Evolutionary conservation across 2,113 vertebrate genomes (phyloP), one percentile per base, ranked within the genome.

Genomic region (Pavo muticus): DNA sequence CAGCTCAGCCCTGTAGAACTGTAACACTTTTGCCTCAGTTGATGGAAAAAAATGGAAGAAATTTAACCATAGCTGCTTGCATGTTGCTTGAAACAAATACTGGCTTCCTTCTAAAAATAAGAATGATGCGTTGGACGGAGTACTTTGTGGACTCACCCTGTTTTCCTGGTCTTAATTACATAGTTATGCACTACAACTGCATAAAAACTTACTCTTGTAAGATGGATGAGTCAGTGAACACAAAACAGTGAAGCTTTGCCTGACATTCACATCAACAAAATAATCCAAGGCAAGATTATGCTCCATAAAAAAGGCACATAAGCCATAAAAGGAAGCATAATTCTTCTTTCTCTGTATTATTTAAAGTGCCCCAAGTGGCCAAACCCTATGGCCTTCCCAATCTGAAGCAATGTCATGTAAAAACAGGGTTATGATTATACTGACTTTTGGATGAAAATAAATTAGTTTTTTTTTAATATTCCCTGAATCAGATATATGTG

Each of bases 211-310:
- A 47, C 16, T 80, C 65, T 25, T 60, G 19, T 54, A 68, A 70
- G 8, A 50, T 1, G 0, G 0, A 60, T 15, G 29, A 45, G 5
- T 35, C 15, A n/a, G 27, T 6, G 6, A 73, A 73, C 2, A 5
- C 35, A 30, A 29, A 61, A 78, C 64, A 14, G 11, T 79, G 10
- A 24, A 65, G 6, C 40, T 45, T 15, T 76, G 10, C 23, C 40
- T 72, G 47, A 54, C 16, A 30, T 15, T 94, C 23, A 24, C 1
- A 48, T 48, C 35, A 50, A 6, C 19, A 71, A 67, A 63, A 15
- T 52, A 90, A 86, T 11, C 29, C 5, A 40, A 56, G 13, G 48
- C 35, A 77, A 60, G 50, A 74, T 68, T 71, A 27, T 37, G 9
- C 56, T 63, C 23, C 23, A 74, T 25, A 56, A 88, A 86, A 78